Base-by-base conservation (phyloP, 2,797 vertebrate species). In the Xenopus petersii region DNA sequence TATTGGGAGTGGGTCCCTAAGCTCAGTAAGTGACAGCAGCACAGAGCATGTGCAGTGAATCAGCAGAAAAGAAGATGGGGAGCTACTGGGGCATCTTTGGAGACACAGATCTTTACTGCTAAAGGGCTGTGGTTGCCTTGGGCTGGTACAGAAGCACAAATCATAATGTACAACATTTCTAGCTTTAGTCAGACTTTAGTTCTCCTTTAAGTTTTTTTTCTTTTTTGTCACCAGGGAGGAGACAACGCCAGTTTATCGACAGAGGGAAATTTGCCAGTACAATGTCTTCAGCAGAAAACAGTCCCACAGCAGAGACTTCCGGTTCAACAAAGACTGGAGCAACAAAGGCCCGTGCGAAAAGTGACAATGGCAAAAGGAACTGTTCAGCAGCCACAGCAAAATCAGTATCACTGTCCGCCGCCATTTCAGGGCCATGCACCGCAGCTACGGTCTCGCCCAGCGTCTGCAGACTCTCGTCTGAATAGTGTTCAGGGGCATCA, bases 351-450 rank as follows among this genome's bases (percentile, higher is more conserved):
- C 73, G 86, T 92, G 73, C 91, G 96, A 86, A 98, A 96, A 92
- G 94, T 98, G 82, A 95, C 94, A 16, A 87, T 97, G 88, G 91
- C 89, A 81, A 90, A 89, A 74, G 87, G 88, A 72, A 75, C 86
- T 46, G 85, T 81, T 42, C 90, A 83, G 12, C 91, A 89, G 79
- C 93, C 88, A 73, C 89, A 89, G 79, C 92, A 89, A 77, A 89
- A 83, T 12, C 86, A 83, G 63, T 51, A 42, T 54, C 54, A 47
- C 15, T 0, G 6, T 36, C 0, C 88, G 82, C 67, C 84, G 86
- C 36, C 36, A 80, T 71, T 68, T n/a, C 75, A 76, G 66, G 55
- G 24, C 49, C 70, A 73, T 10, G 47, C 74, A 17, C 76, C 30
- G 16, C 42, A 33, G n/a, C 48, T 55, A 26, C 26, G 71, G 24